These are phyloP conservation scores for Pyrocoelia pectoralis DNA, from an alignment of 2,888 invertebrate species.

Conservation along the genomic window DNA sequence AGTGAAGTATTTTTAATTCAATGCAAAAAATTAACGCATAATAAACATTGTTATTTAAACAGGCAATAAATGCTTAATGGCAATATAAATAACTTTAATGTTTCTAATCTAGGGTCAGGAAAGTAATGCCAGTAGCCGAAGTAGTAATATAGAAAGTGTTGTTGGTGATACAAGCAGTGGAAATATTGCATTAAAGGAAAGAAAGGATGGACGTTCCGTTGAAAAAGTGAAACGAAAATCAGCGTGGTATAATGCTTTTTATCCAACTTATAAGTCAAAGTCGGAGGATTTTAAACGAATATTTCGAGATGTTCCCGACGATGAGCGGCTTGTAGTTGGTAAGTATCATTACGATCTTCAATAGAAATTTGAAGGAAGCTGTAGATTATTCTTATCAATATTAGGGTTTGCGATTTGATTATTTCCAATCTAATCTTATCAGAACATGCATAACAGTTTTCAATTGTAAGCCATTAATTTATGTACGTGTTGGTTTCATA, in stretches of 20 bases:
- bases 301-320: conserved; percentile 90
- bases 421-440: conserved; percentile 21
- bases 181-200: conserved; percentile 47
- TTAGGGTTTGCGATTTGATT: background rate
- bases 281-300: conserved; percentile 91
- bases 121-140: conserved; percentile 44
- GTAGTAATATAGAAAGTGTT: conserved; percentile 44
- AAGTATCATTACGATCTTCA: conserved; percentile 57
- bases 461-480: background rate
- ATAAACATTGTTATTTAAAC: background rate
- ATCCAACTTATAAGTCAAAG: conserved; percentile 93
- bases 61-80: background rate
- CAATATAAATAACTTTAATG: background rate
- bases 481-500: background rate
- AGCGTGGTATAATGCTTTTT: conserved; percentile 85
- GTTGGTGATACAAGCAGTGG: conserved; percentile 45
- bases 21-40: no score
- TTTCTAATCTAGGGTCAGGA: conserved; percentile 30
- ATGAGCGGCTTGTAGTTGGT: conserved; percentile 94
- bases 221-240: conserved; percentile 76
- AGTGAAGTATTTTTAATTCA: no score
- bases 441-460: background rate
- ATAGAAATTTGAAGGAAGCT: background rate
- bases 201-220: conserved; percentile 54
- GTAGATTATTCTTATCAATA: background rate